These are phyloP conservation scores for Sus scrofa DNA, from an alignment of 2,113 vertebrate species.

Conservation along the genomic window DNA sequence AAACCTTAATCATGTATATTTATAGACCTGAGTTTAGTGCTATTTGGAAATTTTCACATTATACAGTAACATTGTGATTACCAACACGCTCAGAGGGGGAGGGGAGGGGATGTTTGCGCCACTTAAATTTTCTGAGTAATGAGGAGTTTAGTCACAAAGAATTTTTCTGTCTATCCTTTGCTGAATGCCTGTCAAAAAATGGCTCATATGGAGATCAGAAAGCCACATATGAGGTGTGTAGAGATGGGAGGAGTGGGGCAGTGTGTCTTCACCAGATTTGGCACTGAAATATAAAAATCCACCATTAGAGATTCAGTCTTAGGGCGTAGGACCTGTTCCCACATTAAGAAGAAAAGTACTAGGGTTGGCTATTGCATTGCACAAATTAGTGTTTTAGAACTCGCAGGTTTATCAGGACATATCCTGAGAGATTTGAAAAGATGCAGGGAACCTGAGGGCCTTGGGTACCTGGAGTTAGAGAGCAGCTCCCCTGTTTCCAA, in stretches of 20 bases:
- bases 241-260: not conserved
- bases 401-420: not conserved
- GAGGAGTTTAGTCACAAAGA: slow-evolving; percentile 45
- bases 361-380: not conserved
- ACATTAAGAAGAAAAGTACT: slow-evolving; percentile 14
- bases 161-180: slow-evolving; percentile 7
- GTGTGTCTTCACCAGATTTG: not conserved
- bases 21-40: slow-evolving; percentile 79
- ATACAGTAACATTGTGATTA: slow-evolving; percentile 78
- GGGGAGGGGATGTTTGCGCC: slow-evolving; percentile 5
- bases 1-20: slow-evolving; percentile 81
- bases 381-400: not conserved
- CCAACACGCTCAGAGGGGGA: slow-evolving; percentile 37
- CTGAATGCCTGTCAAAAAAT: slow-evolving; percentile 15
- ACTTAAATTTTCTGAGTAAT: slow-evolving; percentile 65
- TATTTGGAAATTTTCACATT: slow-evolving; percentile 79
- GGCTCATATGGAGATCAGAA: not conserved
- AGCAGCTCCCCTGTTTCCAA: not conserved
- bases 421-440: not conserved
- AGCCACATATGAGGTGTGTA: not conserved
- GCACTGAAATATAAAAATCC: not conserved
- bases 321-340: not conserved
- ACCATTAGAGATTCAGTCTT: not conserved
- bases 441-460: not conserved
- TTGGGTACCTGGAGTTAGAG: not conserved